These are phyloP conservation scores for Acleris sparsana DNA, from an alignment of 2,888 invertebrate species.

Conservation along the genomic window DNA sequence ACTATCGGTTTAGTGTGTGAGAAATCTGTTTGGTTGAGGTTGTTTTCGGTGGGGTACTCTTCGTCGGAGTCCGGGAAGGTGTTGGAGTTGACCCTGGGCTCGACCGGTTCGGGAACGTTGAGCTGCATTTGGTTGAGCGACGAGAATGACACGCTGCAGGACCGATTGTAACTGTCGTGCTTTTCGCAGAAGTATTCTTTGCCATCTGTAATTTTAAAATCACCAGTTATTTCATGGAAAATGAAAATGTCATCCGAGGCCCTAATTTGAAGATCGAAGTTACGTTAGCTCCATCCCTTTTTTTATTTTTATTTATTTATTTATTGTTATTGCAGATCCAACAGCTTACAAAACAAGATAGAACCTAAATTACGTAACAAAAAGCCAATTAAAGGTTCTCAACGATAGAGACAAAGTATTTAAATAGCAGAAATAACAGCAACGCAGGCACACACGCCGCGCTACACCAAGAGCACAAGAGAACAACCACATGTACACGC, in stretches of 20 bases:
- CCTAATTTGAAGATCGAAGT: neutral
- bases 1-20: conserved; percentile 76
- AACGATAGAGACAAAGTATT: no score
- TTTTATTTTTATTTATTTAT: no score
- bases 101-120: conserved; percentile 73
- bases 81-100: conserved; percentile 62
- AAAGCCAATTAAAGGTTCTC: no score
- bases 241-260: neutral
- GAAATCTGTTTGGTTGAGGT: conserved; percentile 76
- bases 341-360: no score
- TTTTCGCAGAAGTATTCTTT: conserved; percentile 80
- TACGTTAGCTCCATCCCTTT: no score
- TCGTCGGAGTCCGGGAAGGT: conserved; percentile 73
- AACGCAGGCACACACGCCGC: no score
- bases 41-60: conserved; percentile 75
- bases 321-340: no score
- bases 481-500: no score
- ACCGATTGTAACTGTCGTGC: conserved; percentile 75
- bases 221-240: neutral
- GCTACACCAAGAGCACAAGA: no score
- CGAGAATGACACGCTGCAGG: conserved; percentile 71
- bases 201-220: conserved; percentile 59
- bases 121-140: conserved; percentile 73
- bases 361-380: no score
- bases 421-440: no score